phyloP scores from a whole-genome alignment of 2,888 invertebrate genomes.

The Ethmia dodecea region DNA sequence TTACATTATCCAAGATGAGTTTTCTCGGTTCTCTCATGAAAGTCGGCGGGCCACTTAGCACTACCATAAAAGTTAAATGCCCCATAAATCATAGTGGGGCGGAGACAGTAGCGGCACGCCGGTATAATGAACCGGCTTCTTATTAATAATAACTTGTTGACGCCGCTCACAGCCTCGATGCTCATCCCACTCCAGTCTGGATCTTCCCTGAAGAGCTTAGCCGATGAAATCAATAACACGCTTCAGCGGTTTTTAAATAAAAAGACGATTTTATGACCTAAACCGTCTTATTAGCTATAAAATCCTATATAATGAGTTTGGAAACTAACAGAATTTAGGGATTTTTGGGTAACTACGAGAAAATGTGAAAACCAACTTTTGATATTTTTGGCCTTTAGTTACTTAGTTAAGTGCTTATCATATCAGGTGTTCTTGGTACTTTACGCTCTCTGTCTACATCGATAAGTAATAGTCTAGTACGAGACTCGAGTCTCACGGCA shows the following conservation, averaged over 20 bases:
- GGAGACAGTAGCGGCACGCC: constrained; percentile 38
- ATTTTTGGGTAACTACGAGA: too few relatives aligned
- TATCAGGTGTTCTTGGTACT: too few relatives aligned
- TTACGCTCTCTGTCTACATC: too few relatives aligned
- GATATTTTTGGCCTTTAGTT: too few relatives aligned
- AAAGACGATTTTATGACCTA: constrained; percentile 23
- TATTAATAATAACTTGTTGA: constrained; percentile 44
- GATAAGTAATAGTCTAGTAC: too few relatives aligned
- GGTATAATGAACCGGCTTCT: constrained; percentile 54
- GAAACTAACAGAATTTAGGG: too few relatives aligned
- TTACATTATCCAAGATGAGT: constrained; percentile 60
- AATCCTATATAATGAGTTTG: too few relatives aligned
- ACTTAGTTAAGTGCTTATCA: too few relatives aligned
- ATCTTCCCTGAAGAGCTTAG: constrained; percentile 20
- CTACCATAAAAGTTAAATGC: constrained; percentile 71
- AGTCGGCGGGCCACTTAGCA: constrained; percentile 61
- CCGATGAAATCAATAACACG: constrained; percentile 38
- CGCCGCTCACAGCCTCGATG: constrained; percentile 27
- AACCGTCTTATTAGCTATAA: constrained; percentile 7
- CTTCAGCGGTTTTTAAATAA: constrained; percentile 31
- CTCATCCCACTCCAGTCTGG: constrained; percentile 19
- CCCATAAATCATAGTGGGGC: constrained; percentile 60
- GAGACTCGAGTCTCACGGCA: too few relatives aligned
- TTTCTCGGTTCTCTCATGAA: constrained; percentile 50
- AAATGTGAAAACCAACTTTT: too few relatives aligned